Evolutionary conservation across 2,797 vertebrate species (phyloP).

Genomic region (Mormyrus hasselquistii): DNA sequence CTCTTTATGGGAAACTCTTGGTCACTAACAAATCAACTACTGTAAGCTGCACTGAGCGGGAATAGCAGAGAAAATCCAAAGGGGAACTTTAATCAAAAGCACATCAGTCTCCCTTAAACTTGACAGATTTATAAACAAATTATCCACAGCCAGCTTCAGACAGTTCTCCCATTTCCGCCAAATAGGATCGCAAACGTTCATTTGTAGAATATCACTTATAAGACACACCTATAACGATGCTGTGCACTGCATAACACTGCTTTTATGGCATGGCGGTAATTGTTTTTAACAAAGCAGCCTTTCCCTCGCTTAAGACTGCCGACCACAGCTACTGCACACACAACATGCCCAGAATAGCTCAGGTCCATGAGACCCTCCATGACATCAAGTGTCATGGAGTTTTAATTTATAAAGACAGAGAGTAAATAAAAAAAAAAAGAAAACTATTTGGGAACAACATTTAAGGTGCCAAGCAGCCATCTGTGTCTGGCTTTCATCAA

Average conservation of each 20-base stretch:
- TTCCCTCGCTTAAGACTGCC: background rate
- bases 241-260: background rate
- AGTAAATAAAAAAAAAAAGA: background rate
- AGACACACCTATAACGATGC: background rate
- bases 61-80: background rate
- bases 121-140: background rate
- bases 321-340: background rate
- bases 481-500: background rate
- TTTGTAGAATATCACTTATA: background rate
- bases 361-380: background rate
- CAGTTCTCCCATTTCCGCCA: background rate
- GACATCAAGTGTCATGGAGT: background rate
- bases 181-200: background rate
- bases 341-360: background rate
- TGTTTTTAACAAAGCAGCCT: background rate
- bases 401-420: background rate
- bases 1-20: background rate
- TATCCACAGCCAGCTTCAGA: background rate
- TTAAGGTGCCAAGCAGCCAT: background rate
- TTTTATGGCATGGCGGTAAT: background rate
- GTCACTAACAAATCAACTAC: background rate
- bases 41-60: background rate
- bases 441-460: background rate
- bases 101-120: background rate
- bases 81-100: background rate